phyloP scores from a whole-genome alignment of 2,888 invertebrate species.

The Subacronicta megacephala region DNA sequence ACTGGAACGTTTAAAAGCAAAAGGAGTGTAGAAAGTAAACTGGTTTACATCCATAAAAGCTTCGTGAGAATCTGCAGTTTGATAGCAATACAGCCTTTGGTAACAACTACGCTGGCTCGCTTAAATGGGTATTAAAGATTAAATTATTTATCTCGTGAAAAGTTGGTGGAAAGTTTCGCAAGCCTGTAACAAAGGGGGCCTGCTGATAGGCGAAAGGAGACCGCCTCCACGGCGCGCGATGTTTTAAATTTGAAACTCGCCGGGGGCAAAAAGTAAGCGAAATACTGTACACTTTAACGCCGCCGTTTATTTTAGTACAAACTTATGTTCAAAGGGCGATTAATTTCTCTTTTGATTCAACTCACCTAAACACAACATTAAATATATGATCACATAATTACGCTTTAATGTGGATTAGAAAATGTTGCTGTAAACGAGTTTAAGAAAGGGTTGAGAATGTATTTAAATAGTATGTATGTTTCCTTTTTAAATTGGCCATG shows the following conservation, averaged over 20 bases:
- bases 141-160: conserved; percentile 83
- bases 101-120: conserved; percentile 69
- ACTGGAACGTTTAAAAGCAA: conserved; percentile 56
- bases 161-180: conserved; percentile 76
- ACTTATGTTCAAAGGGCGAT: conserved; percentile 70
- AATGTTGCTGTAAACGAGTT: not conserved
- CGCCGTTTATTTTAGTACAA: conserved; percentile 66
- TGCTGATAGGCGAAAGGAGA: conserved; percentile 64
- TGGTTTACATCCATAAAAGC: conserved; percentile 71
- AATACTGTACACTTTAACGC: conserved; percentile 66
- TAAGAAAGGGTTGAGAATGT: not conserved
- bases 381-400: conserved; percentile 25
- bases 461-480: not conserved
- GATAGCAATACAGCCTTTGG: conserved; percentile 71
- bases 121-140: conserved; percentile 83
- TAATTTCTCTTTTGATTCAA: conserved; percentile 63
- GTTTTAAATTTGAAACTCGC: conserved; percentile 73
- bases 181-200: conserved; percentile 75
- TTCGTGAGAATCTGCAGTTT: conserved; percentile 70
- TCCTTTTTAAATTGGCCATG: conserved; percentile 25
- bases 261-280: conserved; percentile 67
- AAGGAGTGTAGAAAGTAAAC: conserved; percentile 61
- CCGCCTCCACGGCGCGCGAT: conserved; percentile 57
- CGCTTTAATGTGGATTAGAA: conserved; percentile 17
- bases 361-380: conserved; percentile 47